Base-by-base conservation (phyloP, 2,113 vertebrate species). In the Mormyrus lacerda region DNA sequence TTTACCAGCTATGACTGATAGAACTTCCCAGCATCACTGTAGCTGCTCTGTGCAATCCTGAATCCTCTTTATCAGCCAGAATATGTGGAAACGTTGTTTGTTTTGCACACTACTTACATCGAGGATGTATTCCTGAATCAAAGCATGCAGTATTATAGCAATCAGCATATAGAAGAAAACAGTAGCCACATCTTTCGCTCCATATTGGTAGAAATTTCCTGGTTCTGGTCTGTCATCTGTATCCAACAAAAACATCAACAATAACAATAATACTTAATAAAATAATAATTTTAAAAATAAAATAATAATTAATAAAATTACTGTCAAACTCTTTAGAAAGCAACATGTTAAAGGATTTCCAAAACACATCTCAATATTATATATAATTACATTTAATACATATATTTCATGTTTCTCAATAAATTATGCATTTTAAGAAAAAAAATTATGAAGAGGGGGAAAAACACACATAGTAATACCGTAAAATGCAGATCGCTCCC, bases 161-260 rank as follows among this genome's bases (percentile, higher is more conserved):
- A 97, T 94, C 0, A 97, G 96, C 92, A 97, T 94, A 90, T 97
- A 97, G 93, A 97, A 97, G 93, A 97, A 93, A 87, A 97, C 92
- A 1, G 97, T 97, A 19, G 96, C 96, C 89, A 96, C 92, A 69
- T 97, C 97, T 94, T 96, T 97, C 9, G 94, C 95, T 31, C 96
- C 96, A 48, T 96, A 97, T 65, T 95, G 95, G 93, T 97, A 97
- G 58, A 95, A 92, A 92, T 95, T 94, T 89, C 95, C 92, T 0
- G 94, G 92, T 58, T 97, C 96, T n/a, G 88, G 91, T 89, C 89
- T 94, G 65, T 96, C 95, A 90, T 95, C 96, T 96, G 90, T 27
- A 91, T 87, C 89, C 87, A 3, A 88, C 51, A 89, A 15, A 10
- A 84, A 89, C n/a, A 17, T 2, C 4, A 9, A 15, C 48, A 35